Evolutionary conservation across 1,140 invertebrate genomes (phyloP).

Genomic region (Triops longicaudatus): DNA sequence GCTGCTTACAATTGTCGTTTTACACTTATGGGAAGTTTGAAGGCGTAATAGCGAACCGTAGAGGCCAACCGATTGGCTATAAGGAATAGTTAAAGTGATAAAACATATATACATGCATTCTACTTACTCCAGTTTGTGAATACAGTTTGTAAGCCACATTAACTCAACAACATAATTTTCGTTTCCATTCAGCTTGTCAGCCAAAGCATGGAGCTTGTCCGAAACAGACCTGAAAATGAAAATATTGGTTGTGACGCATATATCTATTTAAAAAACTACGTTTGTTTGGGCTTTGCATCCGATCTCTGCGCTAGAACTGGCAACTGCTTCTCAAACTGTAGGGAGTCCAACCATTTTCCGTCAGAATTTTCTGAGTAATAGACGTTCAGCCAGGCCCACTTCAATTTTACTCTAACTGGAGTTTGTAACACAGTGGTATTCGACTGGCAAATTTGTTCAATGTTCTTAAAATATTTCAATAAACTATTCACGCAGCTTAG

Average conservation of each 20-base stretch:
- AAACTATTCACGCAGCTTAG: not conserved
- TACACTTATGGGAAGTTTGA: not conserved
- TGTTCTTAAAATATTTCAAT: not conserved
- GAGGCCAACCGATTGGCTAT: not conserved
- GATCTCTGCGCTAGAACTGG: not conserved
- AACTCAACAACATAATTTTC: not conserved
- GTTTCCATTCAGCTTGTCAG: not conserved
- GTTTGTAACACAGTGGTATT: not conserved
- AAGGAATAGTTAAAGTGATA: not conserved
- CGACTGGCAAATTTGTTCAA: not conserved
- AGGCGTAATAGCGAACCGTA: not conserved
- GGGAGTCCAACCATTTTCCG: not conserved
- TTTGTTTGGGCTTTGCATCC: not conserved
- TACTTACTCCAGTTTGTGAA: not conserved
- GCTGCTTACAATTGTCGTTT: not conserved
- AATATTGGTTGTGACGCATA: not conserved
- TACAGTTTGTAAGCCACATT: not conserved
- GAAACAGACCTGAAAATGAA: not conserved
- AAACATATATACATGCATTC: not conserved
- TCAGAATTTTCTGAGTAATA: conserved; percentile 4
- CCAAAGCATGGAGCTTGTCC: not conserved
- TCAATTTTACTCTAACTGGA: not conserved
- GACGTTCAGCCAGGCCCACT: not conserved
- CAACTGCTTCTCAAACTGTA: not conserved
- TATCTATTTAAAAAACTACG: not conserved